A percentile compares a stretch with the other conserved stretches of the same genome.
Conservation (phyloP, 37 sponge, comb jelly and placozoan genomes). For the Crambe crambe region DNA sequence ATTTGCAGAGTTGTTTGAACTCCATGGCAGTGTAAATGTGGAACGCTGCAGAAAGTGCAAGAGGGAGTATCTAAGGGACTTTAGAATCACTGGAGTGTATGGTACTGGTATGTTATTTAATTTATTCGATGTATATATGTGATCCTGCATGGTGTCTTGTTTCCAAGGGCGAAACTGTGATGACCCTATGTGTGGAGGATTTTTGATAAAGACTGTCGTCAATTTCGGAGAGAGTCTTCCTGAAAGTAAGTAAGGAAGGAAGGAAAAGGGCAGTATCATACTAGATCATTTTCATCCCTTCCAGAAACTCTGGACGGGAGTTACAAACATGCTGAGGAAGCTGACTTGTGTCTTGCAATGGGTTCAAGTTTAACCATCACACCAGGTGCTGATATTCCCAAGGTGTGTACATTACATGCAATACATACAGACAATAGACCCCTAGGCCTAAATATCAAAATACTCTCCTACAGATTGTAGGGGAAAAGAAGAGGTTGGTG, state of each 20-base stretch:
- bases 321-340: conserved; percentile 59
- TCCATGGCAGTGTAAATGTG: conserved; percentile 79
- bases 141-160: too few relatives aligned
- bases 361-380: conserved; percentile 81
- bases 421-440: too few relatives aligned
- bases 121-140: neutral
- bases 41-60: conserved; percentile 62
- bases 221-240: conserved; percentile 86
- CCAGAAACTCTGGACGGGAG: conserved; percentile 56
- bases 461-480: too few relatives aligned
- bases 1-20: conserved; percentile 61
- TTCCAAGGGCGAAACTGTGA: conserved; percentile 68
- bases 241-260: conserved; percentile 33
- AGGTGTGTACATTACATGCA: too few relatives aligned
- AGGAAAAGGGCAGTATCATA: neutral
- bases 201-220: conserved; percentile 64
- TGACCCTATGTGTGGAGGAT: conserved; percentile 53
- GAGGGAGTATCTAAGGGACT: conserved; percentile 69
- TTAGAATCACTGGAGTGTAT: too few relatives aligned
- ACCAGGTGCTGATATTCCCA: conserved; percentile 74
- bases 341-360: conserved; percentile 76
- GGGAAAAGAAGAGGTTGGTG: conserved; percentile 41
- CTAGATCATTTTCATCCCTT: neutral
- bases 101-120: too few relatives aligned
- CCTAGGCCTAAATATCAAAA: too few relatives aligned